A percentile compares a stretch with the other conserved stretches of the same genome.
Evolutionary conservation across 2,113 vertebrate species (phyloP).

Genomic region (Redunca redunca): DNA sequence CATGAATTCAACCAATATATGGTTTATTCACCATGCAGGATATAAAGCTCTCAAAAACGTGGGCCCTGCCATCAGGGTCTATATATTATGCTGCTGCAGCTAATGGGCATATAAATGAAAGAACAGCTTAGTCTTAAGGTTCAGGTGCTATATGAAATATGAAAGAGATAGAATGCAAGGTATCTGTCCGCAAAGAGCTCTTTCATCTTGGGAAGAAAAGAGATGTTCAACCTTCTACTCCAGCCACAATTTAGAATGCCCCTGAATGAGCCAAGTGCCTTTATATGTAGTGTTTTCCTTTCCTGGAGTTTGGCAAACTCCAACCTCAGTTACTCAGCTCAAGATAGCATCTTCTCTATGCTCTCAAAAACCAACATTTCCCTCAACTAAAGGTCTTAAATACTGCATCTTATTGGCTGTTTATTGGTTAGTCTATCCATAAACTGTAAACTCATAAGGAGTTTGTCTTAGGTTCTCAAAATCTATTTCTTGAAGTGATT

Average conservation of each 20-base stretch:
- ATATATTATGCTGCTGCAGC: not conserved
- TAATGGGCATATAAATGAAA: not conserved
- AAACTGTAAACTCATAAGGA: not conserved
- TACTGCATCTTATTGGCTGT: not conserved
- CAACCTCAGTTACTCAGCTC: not conserved
- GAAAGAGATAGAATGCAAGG: not conserved
- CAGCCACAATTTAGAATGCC: not conserved
- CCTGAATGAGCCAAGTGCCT: not conserved
- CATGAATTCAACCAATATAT: not conserved
- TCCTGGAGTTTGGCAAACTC: not conserved
- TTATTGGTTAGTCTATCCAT: not conserved
- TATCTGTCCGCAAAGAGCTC: not conserved
- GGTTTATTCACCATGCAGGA: not conserved
- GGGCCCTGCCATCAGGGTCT: not conserved
- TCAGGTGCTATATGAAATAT: not conserved
- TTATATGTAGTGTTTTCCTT: not conserved
- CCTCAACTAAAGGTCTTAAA: not conserved
- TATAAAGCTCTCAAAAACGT: not conserved
- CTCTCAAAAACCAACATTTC: slow-evolving; percentile 17
- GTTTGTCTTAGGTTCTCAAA: not conserved
- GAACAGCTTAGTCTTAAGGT: not conserved
- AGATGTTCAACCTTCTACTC: not conserved
- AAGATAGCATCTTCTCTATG: not conserved
- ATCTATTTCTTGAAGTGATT: not conserved
- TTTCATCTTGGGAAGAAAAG: not conserved